Conservation (phyloP, 2,888 invertebrate genomes). For the Meandrusa payeni region DNA sequence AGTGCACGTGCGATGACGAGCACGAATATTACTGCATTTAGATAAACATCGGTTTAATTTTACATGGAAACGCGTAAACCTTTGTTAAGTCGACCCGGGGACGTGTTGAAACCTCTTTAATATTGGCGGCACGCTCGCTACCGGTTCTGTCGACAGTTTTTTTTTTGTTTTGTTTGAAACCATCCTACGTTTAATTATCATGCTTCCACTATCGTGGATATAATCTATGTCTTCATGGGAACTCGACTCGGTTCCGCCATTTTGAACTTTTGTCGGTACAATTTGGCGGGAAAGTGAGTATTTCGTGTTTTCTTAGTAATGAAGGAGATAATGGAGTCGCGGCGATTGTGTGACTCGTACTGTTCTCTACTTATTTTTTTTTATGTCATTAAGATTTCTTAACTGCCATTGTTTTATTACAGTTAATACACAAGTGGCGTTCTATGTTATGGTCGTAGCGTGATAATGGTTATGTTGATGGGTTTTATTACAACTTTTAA, state of each 20-base stretch:
- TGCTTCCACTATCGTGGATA: constrained; percentile 57
- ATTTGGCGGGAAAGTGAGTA: constrained; percentile 45
- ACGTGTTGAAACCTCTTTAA: constrained; percentile 55
- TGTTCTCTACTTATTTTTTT: constrained; percentile 50
- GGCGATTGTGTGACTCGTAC: constrained; percentile 51
- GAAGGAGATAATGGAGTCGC: constrained; percentile 54
- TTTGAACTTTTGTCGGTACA: constrained; percentile 60
- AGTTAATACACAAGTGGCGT: constrained; percentile 23
- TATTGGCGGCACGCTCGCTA: constrained; percentile 74
- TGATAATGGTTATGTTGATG: constrained; percentile 25
- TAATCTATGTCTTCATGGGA: constrained; percentile 75
- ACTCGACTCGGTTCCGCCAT: constrained; percentile 60
- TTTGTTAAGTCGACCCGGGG: constrained; percentile 54
- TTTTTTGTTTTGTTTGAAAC: constrained; percentile 55
- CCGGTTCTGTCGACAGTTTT: constrained; percentile 56
- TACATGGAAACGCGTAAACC: constrained; percentile 69
- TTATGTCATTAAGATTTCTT: constrained; percentile 45
- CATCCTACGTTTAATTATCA: constrained; percentile 71
- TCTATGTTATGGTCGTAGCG: constrained; percentile 15
- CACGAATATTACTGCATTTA: constrained; percentile 59
- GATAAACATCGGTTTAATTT: constrained; percentile 75
- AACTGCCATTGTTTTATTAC: constrained; percentile 25
- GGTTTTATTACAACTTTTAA: constrained; percentile 23
- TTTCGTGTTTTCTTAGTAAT: constrained; percentile 65
- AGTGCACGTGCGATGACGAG: constrained; percentile 67